Percentiles rank a stretch among this genome's conserved stretches.
phyloP scores from a whole-genome alignment of 2,113 vertebrate species.

The Apistogramma diplotaenia region DNA sequence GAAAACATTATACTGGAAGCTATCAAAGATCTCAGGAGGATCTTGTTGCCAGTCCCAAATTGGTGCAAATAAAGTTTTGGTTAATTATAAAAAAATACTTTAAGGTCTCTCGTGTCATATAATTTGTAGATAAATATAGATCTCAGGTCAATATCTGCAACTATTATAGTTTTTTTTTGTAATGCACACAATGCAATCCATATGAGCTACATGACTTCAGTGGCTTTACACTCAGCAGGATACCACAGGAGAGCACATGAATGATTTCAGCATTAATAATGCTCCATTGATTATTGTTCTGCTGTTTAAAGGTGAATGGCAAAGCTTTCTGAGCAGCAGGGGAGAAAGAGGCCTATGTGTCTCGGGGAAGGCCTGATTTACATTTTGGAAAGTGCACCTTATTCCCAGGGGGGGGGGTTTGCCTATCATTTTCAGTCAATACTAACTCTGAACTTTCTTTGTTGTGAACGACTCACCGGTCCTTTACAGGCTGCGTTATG shows the following conservation, averaged over 20 bases:
- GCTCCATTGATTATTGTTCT: constrained; percentile 80
- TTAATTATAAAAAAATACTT: background rate
- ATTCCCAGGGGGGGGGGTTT: constrained; percentile 60
- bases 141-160: background rate
- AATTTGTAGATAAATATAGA: constrained; percentile 11
- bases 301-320: constrained; percentile 80
- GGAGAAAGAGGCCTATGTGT: constrained; percentile 46
- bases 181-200: constrained; percentile 45
- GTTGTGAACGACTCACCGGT: constrained; percentile 52
- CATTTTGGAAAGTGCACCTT: constrained; percentile 81
- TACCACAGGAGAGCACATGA: constrained; percentile 67
- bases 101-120: background rate
- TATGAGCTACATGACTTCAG: constrained; percentile 58
- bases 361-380: constrained; percentile 72
- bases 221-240: constrained; percentile 62
- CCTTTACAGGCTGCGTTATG: constrained; percentile 19
- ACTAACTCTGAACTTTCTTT: constrained; percentile 77
- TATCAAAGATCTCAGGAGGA: constrained; percentile 25
- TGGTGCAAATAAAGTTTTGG: background rate
- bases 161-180: background rate
- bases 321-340: constrained; percentile 63
- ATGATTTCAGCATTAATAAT: constrained; percentile 81
- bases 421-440: constrained; percentile 75
- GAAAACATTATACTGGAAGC: constrained; percentile 6
- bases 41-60: constrained; percentile 42